These are phyloP conservation scores for Drosophila mayaguana DNA, from an alignment of 2,888 invertebrate genomes.

Conservation along the genomic window DNA sequence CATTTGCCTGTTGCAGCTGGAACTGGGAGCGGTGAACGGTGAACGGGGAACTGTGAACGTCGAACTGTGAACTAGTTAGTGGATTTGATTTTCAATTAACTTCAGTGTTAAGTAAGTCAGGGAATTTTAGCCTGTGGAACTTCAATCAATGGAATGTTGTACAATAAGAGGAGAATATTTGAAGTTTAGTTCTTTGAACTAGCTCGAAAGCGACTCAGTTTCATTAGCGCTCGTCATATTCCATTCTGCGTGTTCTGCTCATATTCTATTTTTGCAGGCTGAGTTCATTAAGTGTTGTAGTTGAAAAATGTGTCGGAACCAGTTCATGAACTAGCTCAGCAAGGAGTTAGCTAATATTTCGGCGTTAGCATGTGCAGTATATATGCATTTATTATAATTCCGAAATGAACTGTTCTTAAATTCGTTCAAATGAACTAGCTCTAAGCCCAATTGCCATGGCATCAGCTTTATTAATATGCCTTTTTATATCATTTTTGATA, in stretches of 20 bases:
- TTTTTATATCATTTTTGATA: background rate
- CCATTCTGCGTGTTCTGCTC: too few relatives aligned
- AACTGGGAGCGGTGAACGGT: constrained; percentile 1
- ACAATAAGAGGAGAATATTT: background rate
- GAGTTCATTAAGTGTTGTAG: too few relatives aligned
- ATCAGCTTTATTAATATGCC: background rate
- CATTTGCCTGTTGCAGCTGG: constrained; percentile 41
- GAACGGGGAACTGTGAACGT: constrained; percentile 11
- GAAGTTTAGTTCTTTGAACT: background rate
- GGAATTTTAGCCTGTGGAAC: background rate
- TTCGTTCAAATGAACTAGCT: background rate
- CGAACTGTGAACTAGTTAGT: too few relatives aligned
- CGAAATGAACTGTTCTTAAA: background rate
- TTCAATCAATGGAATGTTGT: background rate
- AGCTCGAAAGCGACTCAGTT: background rate
- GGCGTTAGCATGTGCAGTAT: background rate
- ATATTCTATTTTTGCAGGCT: too few relatives aligned
- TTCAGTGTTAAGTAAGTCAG: background rate
- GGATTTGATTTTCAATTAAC: background rate
- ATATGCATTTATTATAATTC: background rate
- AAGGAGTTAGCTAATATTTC: background rate
- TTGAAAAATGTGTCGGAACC: background rate
- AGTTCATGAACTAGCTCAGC: background rate
- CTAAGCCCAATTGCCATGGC: background rate
- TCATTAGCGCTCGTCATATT: background rate